Evolutionary conservation across 2,888 invertebrate genomes (phyloP).

Genomic region (Punctoribates punctum): DNA sequence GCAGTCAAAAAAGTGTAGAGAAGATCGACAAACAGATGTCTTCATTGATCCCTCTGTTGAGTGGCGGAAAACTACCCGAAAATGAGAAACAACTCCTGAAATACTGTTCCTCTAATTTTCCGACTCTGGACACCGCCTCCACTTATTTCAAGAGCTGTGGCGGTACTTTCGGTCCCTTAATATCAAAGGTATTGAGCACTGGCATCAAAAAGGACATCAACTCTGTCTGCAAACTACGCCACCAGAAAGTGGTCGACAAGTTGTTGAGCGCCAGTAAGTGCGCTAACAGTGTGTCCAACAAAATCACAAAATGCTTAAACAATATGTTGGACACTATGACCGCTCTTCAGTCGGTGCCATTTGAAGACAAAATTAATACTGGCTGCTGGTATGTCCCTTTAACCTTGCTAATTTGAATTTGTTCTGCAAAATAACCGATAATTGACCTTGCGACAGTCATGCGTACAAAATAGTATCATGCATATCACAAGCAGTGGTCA

Average conservation of each 20-base stretch:
- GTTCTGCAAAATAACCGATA: not conserved
- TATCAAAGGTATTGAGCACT: not conserved
- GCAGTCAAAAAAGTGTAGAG: not conserved
- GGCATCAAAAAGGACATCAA: not conserved
- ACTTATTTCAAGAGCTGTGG: not conserved
- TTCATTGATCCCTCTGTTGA: not conserved
- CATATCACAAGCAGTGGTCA: not conserved
- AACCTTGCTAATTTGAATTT: not conserved
- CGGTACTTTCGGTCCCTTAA: not conserved
- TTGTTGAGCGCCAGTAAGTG: not conserved
- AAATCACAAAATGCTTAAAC: not conserved
- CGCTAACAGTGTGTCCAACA: not conserved
- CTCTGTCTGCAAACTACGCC: not conserved
- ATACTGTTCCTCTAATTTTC: not conserved
- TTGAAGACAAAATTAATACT: not conserved
- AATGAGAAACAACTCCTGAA: not conserved
- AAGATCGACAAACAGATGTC: not conserved
- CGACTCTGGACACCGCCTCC: not conserved
- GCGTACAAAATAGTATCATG: not conserved
- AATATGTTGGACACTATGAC: not conserved
- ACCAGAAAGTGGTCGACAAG: not conserved
- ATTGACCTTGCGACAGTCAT: not conserved
- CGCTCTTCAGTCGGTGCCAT: not conserved
- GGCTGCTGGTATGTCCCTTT: not conserved
- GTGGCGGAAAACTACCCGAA: not conserved